Evolutionary conservation across 2,888 invertebrate genomes (phyloP), one percentile per base, ranked within the genome.

Genomic region (Oscheius sp.): DNA sequence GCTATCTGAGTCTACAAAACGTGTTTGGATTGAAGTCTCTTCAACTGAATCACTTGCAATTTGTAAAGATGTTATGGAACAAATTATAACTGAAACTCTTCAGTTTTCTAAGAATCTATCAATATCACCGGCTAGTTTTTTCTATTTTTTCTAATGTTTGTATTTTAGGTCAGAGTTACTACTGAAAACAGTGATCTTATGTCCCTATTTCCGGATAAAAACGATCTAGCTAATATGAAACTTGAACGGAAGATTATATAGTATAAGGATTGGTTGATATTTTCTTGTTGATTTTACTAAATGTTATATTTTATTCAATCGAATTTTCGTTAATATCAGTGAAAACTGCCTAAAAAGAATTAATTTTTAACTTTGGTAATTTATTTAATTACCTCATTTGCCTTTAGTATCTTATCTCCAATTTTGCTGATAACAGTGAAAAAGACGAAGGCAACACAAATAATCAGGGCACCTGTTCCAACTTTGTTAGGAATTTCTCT

Each of bases 151-250:
- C 8, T 28, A 51, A 24, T 33, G 12, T 4, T 22, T 50, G 5
- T 6, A 14, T 70, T 62, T 26, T 38, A 71, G 67, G 75, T 74
- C 9, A 68, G 77, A 8, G 72, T 77, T n/a, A 63, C 30, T 24
- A 36, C 67, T 4, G 92, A 92, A 0, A 89, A 92, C 77, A 90
- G 90, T 0, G 93, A 93, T 87, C 89, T 92, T 33, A 28, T 65
- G 5, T 68, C 44, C 26, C 30, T 59, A 22, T n/a, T 24, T 8
- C 12, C 41, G 14, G 44, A 59, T 20, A 41, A 41, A 41, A 41
- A 41, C 20, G 41, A 41, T 12, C 4, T 41, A 17, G 4, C 41
- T 17, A 17, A 14, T 3, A 41, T 41, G 5, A 41, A 41, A 20
- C 14, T 12, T 41, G 41, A 41, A 12, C 41, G 41, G 12, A 41